Evolutionary conservation across 2,888 invertebrate species (phyloP), one percentile per base, ranked within the genome.

Genomic region (Drosophila setosimentum): DNA sequence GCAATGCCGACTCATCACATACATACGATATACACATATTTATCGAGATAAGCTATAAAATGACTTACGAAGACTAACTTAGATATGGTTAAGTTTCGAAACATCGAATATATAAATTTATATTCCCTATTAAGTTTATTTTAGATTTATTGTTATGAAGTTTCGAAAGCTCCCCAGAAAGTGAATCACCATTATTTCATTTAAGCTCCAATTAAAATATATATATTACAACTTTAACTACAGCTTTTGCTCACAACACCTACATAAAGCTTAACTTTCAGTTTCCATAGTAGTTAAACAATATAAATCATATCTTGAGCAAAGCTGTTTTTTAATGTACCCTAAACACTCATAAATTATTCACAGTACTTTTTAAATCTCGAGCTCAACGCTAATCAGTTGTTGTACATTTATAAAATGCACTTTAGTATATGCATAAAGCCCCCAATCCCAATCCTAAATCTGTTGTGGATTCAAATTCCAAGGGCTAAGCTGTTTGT

Each of bases 301-400:
- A 16, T 42, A 35, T 24, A 33, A 54, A 35, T 18, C 33, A 54
- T 24, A 37, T 11, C 27, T 54, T 24, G 5, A 27, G 40, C 24
- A 45, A 67, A 54, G 16, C 32, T 51, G 21, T n/a, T 42, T 35
- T 67, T 48, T 33, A 68, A 54, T 57, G 50, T 42, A 42, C 49
- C 42, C 42, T 53, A 79, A 79, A 69, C 57, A 64, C 30, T 65
- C 84, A 83, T 83, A 87, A 84, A 82, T 87, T 84, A 84, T 67
- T 60, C 75, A 74, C 65, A 64, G 48, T 51, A 42, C 50, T 45
- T 13, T 32, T 24, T 65, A 82, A 87, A 87, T 84, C 85, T 59
- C 8, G 35, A 61, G 82, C 78, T 83, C 53, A 83, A 63, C 71
- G 80, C 73, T 87, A 84, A 84, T 87, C 87, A 87, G 82, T 78